Base-by-base conservation (phyloP, 2,113 vertebrate genomes). In the Peucedramus taeniatus region DNA sequence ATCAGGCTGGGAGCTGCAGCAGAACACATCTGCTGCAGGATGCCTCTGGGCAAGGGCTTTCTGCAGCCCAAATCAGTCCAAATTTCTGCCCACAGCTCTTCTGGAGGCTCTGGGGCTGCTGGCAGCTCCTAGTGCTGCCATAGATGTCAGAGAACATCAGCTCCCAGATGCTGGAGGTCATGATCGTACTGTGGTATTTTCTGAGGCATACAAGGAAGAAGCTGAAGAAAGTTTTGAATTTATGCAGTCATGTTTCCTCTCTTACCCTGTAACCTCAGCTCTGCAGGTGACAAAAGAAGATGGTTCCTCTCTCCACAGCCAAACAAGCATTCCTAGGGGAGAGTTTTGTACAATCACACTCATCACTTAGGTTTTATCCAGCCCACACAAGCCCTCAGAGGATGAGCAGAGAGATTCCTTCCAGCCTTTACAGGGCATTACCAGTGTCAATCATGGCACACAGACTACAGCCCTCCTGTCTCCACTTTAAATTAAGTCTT, bases 401-500 rank as follows among this genome's bases (percentile, higher is more conserved):
- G 30, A 70, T 8, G 20, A 35, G 44, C 51, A 57, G 64, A 75
- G 40, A 93, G 35, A 72, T 6, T 90, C 33, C 42, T 54, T 47
- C 37, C 51, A 69, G 35, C 23, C 39, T 39, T 56, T 80, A 10
- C 27, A 30, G 87, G 70, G 39, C 42, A 78, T 51, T 77, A 54
- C 27, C 50, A n/a, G 47, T 40, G 39, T 77, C 85, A 91, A 11
- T 61, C 42, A n/a, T 0, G 0, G 74, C 3, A 3, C 39, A 61
- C 26, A 77, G 17, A 47, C 33, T 49, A 39, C 31, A 89, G 18
- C 17, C 13, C 42, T 92, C 40, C n/a, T 63, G 85, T 66, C 74
- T 94, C 49, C 78, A 83, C 77, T 89, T 86, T 33, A 61, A 92
- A 87, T 84, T 81, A 84, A 92, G 51, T 75, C 37, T 82, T 94